Evolutionary conservation across 2,113 vertebrate species (phyloP).

Genomic region (Otolemur garnettii): DNA sequence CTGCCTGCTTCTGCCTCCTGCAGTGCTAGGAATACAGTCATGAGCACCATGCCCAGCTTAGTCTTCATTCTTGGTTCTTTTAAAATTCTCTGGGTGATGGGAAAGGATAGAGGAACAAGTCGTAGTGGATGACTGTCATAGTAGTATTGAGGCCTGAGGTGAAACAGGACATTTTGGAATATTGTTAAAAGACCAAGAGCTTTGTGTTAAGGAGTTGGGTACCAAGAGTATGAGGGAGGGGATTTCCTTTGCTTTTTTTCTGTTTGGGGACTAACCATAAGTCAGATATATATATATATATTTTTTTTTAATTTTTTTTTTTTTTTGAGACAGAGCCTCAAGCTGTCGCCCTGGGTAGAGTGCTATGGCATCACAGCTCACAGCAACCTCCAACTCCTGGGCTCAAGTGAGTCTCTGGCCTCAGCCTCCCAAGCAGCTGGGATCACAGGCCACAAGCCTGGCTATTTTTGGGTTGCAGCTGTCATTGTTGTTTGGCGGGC

Average conservation of each 20-base stretch:
- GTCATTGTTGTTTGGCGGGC: no score
- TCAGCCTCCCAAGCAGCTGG: no score
- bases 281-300: not conserved
- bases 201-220: conserved; percentile 38
- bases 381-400: no score
- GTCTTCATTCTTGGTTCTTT: conserved; percentile 37
- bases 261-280: not conserved
- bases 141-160: not conserved
- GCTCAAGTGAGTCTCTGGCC: no score
- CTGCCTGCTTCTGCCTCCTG: no score
- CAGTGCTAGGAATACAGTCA: no score
- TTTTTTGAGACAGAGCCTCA: no score
- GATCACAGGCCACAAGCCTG: no score
- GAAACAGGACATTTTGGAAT: conserved; percentile 20
- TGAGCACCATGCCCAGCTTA: not conserved
- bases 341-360: no score
- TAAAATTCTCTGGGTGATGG: conserved; percentile 16
- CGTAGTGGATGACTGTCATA: not conserved
- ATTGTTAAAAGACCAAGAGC: not conserved
- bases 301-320: no score
- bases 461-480: no score
- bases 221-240: not conserved
- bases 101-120: conserved; percentile 38
- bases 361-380: no score
- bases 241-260: conserved; percentile 14